Base-by-base conservation (phyloP, 1,140 invertebrate genomes). In the Chlorops oryzae region DNA sequence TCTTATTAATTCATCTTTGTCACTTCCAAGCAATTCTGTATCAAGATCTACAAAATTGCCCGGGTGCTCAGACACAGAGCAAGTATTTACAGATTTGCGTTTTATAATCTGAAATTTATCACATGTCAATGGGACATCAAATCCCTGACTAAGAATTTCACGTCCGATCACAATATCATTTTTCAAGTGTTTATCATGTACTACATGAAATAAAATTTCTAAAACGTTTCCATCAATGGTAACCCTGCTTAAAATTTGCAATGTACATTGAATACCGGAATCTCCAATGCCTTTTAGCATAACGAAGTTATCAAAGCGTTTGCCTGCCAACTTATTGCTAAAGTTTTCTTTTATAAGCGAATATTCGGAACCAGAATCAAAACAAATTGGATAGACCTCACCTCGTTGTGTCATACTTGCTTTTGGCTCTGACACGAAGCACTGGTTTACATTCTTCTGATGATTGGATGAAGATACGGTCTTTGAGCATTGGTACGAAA, bases 161-260 rank as follows among this genome's bases (percentile, higher is more conserved):
- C 54, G 54, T 44, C 54, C 46, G 47, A 56, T 41, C 39, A 44
- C 18, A 34, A 56, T 50, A 23, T 56, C 51, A 47, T 56, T 56
- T 20, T 43, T 37, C 42, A 52, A 38, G 49, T 56, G n/a, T 9
- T 44, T 22, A 44, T 50, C 28, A 15, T 37, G 34, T 4, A 56
- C 42, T 28, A 48, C 54, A 51, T 56, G 51, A 22, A 56, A 56
- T 44, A 56, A 46, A 3, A 56, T 24, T 22, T 56, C 55, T 45
- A 56, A 47, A 39, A 18, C 39, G 38, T 56, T 34, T 20, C 50
- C 5, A 28, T 46, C 38, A 45, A 54, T 41, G 38, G 7, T 27
- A 34, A 43, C 24, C 24, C 15, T 43, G 21, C 39, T 22, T 41
- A 41, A 22, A 7, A 41, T 22, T 41, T 41, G 39, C 6, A 22